phyloP scores from a whole-genome alignment of 2,888 invertebrate species.

The Diaprepes abbreviatus region DNA sequence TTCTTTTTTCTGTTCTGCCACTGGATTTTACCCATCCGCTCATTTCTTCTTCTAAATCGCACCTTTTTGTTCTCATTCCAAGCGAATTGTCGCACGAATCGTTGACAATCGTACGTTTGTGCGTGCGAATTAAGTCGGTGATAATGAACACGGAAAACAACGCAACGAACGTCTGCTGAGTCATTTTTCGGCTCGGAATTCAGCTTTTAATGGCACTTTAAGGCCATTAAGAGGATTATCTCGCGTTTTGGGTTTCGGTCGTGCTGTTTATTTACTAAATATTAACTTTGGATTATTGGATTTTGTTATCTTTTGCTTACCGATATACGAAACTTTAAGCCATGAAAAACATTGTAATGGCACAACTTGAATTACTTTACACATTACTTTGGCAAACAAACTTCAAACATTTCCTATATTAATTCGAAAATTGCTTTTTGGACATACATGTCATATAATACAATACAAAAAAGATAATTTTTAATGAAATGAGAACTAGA shows the following conservation, averaged over 20 bases:
- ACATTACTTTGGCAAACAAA: not conserved
- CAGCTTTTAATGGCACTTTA: conserved; percentile 46
- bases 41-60: not conserved
- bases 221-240: conserved; percentile 48
- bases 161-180: conserved; percentile 58
- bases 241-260: conserved; percentile 48
- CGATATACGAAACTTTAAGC: conserved; percentile 36
- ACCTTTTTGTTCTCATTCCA: conserved; percentile 19
- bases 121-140: conserved; percentile 65
- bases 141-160: conserved; percentile 65
- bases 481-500: too few relatives aligned
- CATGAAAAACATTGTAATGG: conserved; percentile 12
- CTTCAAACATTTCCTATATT: not conserved
- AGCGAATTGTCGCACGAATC: conserved; percentile 61
- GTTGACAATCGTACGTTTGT: conserved; percentile 57
- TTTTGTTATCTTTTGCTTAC: conserved; percentile 43
- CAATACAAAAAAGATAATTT: too few relatives aligned
- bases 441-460: too few relatives aligned
- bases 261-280: conserved; percentile 49
- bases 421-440: not conserved
- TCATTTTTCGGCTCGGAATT: conserved; percentile 41
- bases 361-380: not conserved
- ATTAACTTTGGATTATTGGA: conserved; percentile 48
- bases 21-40: not conserved
- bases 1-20: conserved; percentile 7